Conservation (phyloP, 2,113 vertebrate species). For the Paracanthobrama guichenoti region DNA sequence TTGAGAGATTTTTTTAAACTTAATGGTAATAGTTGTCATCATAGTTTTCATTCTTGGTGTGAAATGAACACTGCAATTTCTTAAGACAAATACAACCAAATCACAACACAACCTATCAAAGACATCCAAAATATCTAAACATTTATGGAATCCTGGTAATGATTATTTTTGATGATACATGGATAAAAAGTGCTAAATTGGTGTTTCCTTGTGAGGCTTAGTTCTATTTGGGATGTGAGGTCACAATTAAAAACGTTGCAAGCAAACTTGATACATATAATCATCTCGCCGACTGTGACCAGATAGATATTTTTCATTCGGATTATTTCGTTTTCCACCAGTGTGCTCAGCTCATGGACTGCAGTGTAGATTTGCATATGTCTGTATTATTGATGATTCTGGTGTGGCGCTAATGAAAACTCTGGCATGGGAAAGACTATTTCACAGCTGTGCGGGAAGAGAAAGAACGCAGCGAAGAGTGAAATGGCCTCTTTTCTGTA, state of each 20-base stretch:
- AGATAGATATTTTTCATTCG: not conserved
- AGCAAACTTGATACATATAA: not conserved
- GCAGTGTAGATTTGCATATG: slow-evolving; percentile 30
- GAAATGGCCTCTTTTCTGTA: slow-evolving; percentile 45
- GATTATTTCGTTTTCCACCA: slow-evolving; percentile 14
- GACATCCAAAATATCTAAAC: no score
- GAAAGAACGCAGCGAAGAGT: slow-evolving; percentile 46
- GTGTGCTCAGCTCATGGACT: not conserved
- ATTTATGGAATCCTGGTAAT: no score
- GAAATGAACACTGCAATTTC: no score
- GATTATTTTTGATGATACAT: not conserved
- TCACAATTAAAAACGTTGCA: not conserved
- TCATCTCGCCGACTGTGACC: not conserved
- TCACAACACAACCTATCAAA: no score
- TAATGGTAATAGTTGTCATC: no score
- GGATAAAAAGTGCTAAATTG: not conserved
- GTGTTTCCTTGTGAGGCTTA: not conserved
- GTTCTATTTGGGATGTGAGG: not conserved
- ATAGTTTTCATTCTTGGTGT: no score
- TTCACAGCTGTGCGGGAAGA: slow-evolving; percentile 8
- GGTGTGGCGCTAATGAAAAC: not conserved
- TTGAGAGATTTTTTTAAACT: no score
- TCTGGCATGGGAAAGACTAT: slow-evolving; percentile 12
- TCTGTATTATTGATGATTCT: slow-evolving; percentile 30
- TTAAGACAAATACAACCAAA: no score